Conservation (phyloP, 2,888 invertebrate genomes). For the Hirtodrosophila confusa region DNA sequence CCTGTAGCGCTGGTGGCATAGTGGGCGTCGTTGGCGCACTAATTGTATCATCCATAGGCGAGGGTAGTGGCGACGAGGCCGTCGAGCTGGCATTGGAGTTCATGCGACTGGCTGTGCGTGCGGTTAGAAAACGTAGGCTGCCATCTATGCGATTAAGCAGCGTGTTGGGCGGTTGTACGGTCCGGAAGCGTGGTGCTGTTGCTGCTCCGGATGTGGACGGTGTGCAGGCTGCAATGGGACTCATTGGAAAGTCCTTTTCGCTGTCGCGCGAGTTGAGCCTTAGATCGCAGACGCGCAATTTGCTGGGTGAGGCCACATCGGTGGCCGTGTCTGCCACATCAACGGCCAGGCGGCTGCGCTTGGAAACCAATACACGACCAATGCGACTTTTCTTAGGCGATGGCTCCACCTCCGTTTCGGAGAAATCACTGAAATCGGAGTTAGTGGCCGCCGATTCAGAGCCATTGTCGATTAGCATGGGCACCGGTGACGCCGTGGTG, state of each 20-base stretch:
- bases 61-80: constrained; percentile 74
- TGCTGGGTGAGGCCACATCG: constrained; percentile 88
- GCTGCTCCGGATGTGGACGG: constrained; percentile 55
- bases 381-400: constrained; percentile 89
- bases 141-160: constrained; percentile 70
- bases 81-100: constrained; percentile 73
- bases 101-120: constrained; percentile 60
- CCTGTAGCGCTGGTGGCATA: constrained; percentile 34
- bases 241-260: constrained; percentile 84
- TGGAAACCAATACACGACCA: constrained; percentile 84
- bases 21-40: constrained; percentile 66
- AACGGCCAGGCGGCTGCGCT: constrained; percentile 83
- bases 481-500: constrained; percentile 82
- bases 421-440: constrained; percentile 86
- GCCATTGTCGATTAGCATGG: constrained; percentile 82
- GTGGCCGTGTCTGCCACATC: constrained; percentile 83
- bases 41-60: constrained; percentile 77
- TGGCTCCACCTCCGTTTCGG: constrained; percentile 89
- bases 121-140: constrained; percentile 61
- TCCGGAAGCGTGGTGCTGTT: constrained; percentile 58
- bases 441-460: constrained; percentile 82
- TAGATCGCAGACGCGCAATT: constrained; percentile 88
- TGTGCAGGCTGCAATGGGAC: constrained; percentile 56
- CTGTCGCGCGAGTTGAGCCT: constrained; percentile 88
- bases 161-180: constrained; percentile 72